A percentile compares a stretch with the other conserved stretches of the same genome.
Conservation (phyloP, 2,797 vertebrate species). For the Cetoscarus ocellatus region DNA sequence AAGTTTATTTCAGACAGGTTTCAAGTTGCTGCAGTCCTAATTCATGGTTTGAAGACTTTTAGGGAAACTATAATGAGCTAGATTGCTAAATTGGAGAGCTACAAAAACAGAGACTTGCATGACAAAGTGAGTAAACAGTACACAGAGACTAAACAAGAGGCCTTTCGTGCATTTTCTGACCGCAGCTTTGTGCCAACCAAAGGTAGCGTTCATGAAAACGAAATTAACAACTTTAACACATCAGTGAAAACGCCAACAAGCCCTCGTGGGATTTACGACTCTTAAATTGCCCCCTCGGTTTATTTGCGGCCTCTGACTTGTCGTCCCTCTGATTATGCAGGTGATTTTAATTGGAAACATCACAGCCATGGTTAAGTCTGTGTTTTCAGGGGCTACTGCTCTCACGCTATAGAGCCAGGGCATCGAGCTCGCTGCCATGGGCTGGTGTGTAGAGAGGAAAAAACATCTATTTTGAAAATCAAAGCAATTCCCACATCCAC, state of each 20-base stretch:
- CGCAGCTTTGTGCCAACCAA: constrained; percentile 71
- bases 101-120: constrained; percentile 49
- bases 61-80: constrained; percentile 36
- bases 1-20: background rate
- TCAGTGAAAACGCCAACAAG: constrained; percentile 75
- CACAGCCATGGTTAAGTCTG: constrained; percentile 51
- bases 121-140: constrained; percentile 65
- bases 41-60: constrained; percentile 46
- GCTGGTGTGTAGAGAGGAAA: constrained; percentile 1
- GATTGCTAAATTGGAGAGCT: constrained; percentile 45
- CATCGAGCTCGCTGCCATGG: constrained; percentile 24
- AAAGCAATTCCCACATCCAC: constrained; percentile 9
- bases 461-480: constrained; percentile 26
- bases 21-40: constrained; percentile 19
- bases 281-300: constrained; percentile 74
- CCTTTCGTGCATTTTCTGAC: constrained; percentile 68
- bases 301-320: constrained; percentile 74
- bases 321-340: constrained; percentile 79
- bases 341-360: constrained; percentile 79
- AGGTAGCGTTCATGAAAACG: constrained; percentile 77
- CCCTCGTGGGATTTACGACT: constrained; percentile 72
- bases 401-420: constrained; percentile 75
- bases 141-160: constrained; percentile 55
- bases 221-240: constrained; percentile 80
- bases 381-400: constrained; percentile 64